Evolutionary conservation across 2,797 vertebrate species (phyloP), one percentile per base, ranked within the genome.

Genomic region (Xiphophorus birchmanni): DNA sequence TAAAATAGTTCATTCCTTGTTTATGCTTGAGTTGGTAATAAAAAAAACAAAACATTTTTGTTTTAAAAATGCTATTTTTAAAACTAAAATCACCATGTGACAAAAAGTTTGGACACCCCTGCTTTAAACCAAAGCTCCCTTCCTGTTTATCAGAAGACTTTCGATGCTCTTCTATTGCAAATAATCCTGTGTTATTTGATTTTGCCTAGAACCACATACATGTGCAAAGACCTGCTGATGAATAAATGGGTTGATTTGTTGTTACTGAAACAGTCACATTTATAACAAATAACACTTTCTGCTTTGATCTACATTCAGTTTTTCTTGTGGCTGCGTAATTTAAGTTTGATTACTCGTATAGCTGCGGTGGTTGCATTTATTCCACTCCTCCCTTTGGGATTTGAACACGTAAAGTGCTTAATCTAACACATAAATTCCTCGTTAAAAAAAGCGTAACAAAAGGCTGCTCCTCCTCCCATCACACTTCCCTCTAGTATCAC

Each of bases 401-500:
- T 76, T 42, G 15, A 84, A 77, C 50, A 85, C 18, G 60, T 13
- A 8, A 75, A 48, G 67, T 12, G 12, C 65, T 60, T 73, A 78
- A 85, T 77, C 63, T 29, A 81, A 77, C 69, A 73, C 60, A 18
- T 47, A 52, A 44, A 65, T 18, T 84, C 69, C 52, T 82, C 45
- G 78, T 77, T 75, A 76, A 63, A 44, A 52, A 52, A 52, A 84
- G 5, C 72, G 60, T 84, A 89, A 86, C 77, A 87, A 86, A 87
- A 80, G 82, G 56, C 29, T n/a, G 47, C 37, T 13, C 18, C 77
- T 91, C 63, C 87, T 88, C 76, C 74, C 79, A 75, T 87, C 82
- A 74, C 80, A 85, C 83, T 83, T 84, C 73, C 67, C 63, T 83
- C 54, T 82, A 86, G 85, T 84, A 88, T 77, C 84, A 84, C 84